Conservation (phyloP, 1,140 invertebrate genomes). For the Danaus melanippus region DNA sequence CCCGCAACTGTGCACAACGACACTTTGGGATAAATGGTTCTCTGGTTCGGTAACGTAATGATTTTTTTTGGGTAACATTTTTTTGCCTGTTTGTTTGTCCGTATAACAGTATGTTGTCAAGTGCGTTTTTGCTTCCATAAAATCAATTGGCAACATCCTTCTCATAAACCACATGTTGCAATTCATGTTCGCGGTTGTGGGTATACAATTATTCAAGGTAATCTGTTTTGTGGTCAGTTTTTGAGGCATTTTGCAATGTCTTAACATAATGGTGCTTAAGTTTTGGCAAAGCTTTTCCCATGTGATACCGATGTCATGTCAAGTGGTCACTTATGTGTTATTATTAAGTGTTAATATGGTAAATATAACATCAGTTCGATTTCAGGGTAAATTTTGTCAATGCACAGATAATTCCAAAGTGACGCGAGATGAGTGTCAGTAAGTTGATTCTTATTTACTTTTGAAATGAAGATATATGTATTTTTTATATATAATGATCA, state of each 20-base stretch:
- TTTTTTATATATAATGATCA: no score
- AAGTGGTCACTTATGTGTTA: constrained; percentile 27
- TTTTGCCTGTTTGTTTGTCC: constrained; percentile 27
- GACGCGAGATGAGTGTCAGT: constrained; percentile 86
- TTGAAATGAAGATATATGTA: background rate
- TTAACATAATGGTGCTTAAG: constrained; percentile 24
- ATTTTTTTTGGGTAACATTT: constrained; percentile 33
- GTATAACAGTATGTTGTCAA: constrained; percentile 93
- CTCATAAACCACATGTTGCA: constrained; percentile 98
- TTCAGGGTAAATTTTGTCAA: constrained; percentile 88
- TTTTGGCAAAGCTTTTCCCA: constrained; percentile 29
- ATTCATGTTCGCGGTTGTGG: constrained; percentile 99
- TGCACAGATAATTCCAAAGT: constrained; percentile 91
- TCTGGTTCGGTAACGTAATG: constrained; percentile 50
- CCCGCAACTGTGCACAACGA: constrained; percentile 37
- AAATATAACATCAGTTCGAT: constrained; percentile 27
- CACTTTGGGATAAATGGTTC: constrained; percentile 46
- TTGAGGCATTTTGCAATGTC: constrained; percentile 10
- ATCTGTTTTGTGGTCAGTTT: background rate
- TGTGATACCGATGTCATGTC: constrained; percentile 32
- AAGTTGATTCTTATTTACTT: constrained; percentile 61
- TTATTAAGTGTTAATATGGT: constrained; percentile 5
- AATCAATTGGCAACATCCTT: constrained; percentile 99
- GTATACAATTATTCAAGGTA: constrained; percentile 99
- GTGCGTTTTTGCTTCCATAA: constrained; percentile 98